A percentile compares a stretch with the other conserved stretches of the same genome.
Evolutionary conservation across 2,797 vertebrate species (phyloP).

Genomic region (Hippoglossus hippoglossus): DNA sequence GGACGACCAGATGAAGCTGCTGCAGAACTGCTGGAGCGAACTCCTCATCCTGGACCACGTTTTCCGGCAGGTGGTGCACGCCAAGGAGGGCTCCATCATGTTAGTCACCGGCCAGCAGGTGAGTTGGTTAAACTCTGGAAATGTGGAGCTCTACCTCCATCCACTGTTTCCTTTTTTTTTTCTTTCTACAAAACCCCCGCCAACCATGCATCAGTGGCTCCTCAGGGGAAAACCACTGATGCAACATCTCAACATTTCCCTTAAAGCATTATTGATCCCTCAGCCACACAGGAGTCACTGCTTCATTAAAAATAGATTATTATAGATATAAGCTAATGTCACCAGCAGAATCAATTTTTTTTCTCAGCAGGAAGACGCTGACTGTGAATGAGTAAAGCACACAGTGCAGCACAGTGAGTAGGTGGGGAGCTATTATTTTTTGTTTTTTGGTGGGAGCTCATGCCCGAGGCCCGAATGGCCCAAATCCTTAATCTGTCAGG

Average conservation of each 20-base stretch:
- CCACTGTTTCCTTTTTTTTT: neutral
- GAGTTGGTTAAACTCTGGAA: conserved; percentile 61
- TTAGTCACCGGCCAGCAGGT: conserved; percentile 98
- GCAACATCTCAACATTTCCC: conserved; percentile 55
- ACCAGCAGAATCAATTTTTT: conserved; percentile 75
- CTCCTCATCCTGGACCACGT: conserved; percentile 98
- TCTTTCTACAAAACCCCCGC: neutral
- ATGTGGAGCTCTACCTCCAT: neutral
- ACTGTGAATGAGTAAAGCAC: conserved; percentile 66
- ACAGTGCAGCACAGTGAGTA: conserved; percentile 50
- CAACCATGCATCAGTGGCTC: conserved; percentile 20
- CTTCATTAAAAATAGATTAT: conserved; percentile 81
- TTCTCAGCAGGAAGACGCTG: conserved; percentile 15
- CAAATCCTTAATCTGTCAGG: conserved; percentile 59
- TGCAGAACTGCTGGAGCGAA: conserved; percentile 99
- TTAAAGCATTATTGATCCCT: conserved; percentile 76
- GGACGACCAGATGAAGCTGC: conserved; percentile 99
- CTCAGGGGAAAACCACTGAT: conserved; percentile 36
- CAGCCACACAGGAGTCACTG: conserved; percentile 46
- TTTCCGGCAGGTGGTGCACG: conserved; percentile 96
- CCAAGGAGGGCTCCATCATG: conserved; percentile 96
- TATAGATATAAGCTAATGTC: conserved; percentile 75
- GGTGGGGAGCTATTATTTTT: conserved; percentile 54
- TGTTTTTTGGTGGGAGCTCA: conserved; percentile 61
- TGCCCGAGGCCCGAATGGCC: conserved; percentile 69